phyloP scores from a whole-genome alignment of 2,113 vertebrate genomes.

The Amblyopsis rosae region DNA sequence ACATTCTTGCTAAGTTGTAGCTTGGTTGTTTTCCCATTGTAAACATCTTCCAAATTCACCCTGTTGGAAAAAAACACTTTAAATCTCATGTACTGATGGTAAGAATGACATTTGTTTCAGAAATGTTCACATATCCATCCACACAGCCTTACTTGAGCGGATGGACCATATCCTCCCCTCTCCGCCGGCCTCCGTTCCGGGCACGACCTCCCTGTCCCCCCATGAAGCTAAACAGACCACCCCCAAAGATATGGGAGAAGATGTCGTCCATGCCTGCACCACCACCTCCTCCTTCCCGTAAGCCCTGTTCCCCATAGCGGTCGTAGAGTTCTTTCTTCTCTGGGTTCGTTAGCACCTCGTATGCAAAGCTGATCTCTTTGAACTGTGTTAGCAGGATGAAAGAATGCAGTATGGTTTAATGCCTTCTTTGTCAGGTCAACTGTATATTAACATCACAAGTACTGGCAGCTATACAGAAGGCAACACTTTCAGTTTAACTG shows the following conservation, averaged over 20 bases:
- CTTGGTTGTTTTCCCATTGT: conserved; percentile 98
- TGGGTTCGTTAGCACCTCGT: conserved; percentile 94
- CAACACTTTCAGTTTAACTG: not conserved
- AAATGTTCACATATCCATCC: no score
- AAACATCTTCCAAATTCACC: conserved; percentile 96
- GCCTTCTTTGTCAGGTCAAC: not conserved
- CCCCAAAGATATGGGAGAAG: conserved; percentile 98
- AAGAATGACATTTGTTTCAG: no score
- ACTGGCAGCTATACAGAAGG: not conserved
- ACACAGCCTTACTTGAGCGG: conserved; percentile 87
- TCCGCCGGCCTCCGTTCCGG: conserved; percentile 91
- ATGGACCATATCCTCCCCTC: conserved; percentile 98
- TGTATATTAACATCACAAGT: not conserved
- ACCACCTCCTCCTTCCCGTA: conserved; percentile 94
- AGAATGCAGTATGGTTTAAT: not conserved
- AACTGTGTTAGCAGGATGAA: conserved; percentile 76
- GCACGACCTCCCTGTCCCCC: conserved; percentile 87
- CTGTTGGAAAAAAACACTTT: conserved; percentile 61
- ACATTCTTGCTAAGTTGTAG: conserved; percentile 99
- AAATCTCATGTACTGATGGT: no score
- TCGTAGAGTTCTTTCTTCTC: conserved; percentile 97
- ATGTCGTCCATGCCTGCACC: conserved; percentile 97
- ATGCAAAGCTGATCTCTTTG: conserved; percentile 99
- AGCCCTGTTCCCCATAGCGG: conserved; percentile 94
- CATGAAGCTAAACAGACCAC: conserved; percentile 97